phyloP scores from a whole-genome alignment of 1,140 invertebrate genomes.

The Drosophila carrolli region DNA sequence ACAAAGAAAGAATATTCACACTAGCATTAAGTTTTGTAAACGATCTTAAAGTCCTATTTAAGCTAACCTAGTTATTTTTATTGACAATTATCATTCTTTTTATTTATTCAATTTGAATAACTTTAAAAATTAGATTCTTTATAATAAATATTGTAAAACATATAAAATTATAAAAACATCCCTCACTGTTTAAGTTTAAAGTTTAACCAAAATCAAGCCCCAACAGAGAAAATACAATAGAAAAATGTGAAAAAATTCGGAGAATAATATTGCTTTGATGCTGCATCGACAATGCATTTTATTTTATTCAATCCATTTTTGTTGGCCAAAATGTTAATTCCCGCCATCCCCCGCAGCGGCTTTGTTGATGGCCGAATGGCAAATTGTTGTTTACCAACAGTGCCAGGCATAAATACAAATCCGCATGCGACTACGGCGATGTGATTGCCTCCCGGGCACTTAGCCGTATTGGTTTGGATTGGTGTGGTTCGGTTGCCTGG shows the following conservation, averaged over 20 bases:
- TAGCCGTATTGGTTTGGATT: constrained; percentile 60
- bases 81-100: no score
- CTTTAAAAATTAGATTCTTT: no score
- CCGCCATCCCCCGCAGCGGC: constrained; percentile 15
- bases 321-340: constrained; percentile 21
- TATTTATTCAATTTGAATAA: no score
- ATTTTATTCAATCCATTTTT: constrained; percentile 2
- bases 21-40: no score
- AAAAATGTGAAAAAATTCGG: neutral
- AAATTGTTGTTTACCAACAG: constrained; percentile 71
- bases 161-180: no score
- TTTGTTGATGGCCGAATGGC: constrained; percentile 43
- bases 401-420: constrained; percentile 40
- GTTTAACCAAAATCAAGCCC: neutral
- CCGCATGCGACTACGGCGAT: constrained; percentile 31
- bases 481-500: constrained; percentile 7
- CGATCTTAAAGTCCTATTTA: no score
- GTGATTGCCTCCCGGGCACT: constrained; percentile 55
- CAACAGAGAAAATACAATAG: constrained; percentile 12
- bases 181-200: neutral
- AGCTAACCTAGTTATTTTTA: no score
- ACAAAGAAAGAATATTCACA: neutral
- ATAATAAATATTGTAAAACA: no score
- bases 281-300: constrained; percentile 29
- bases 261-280: constrained; percentile 10